These are phyloP conservation scores for Araneus ventricosus DNA, from an alignment of 1,140 invertebrate species.

Conservation along the genomic window DNA sequence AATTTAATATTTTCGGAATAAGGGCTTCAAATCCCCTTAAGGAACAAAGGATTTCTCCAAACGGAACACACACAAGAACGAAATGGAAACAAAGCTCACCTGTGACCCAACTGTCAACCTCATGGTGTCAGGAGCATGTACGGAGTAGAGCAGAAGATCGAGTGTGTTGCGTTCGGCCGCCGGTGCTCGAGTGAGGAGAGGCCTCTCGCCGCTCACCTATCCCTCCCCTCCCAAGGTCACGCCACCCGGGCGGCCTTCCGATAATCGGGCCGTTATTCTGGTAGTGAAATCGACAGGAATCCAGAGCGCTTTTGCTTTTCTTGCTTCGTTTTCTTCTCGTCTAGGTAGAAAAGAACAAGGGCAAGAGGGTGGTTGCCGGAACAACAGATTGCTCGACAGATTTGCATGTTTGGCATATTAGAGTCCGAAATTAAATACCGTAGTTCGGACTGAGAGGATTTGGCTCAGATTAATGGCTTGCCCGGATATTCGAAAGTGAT, in stretches of 20 bases:
- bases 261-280: conserved; percentile 29
- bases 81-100: background rate
- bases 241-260: background rate
- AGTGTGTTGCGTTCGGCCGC: background rate
- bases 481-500: too few species aligned
- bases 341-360: background rate
- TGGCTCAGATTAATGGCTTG: too few species aligned
- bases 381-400: background rate
- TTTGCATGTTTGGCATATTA: too few species aligned
- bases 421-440: too few species aligned
- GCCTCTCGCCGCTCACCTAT: background rate
- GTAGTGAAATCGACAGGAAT: background rate
- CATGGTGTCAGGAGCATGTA: background rate
- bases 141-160: background rate
- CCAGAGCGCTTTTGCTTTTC: background rate
- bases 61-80: background rate
- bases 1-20: too few species aligned
- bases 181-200: background rate
- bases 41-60: background rate
- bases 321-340: too few species aligned
- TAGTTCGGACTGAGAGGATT: too few species aligned
- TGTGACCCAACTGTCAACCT: conserved; percentile 21
- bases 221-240: background rate
- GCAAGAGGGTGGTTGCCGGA: conserved; percentile 5
- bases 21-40: too few species aligned